Percentiles rank a stretch among this genome's conserved stretches.
Evolutionary conservation across 1,140 invertebrate species (phyloP).

Genomic region (Ceratina japonica): DNA sequence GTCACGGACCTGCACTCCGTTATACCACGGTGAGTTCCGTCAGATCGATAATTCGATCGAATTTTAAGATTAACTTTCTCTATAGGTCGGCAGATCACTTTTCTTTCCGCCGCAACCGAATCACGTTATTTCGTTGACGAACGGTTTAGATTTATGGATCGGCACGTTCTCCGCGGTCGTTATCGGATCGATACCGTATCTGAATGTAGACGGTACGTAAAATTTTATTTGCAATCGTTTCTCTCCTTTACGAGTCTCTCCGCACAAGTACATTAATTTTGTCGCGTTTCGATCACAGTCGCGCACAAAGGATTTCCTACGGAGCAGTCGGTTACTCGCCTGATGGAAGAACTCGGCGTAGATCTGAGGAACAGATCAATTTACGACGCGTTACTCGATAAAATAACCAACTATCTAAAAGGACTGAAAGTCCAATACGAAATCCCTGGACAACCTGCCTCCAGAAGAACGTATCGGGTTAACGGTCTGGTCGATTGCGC

Average conservation of each 20-base stretch:
- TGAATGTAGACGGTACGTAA: conserved; percentile 87
- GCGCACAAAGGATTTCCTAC: conserved; percentile 85
- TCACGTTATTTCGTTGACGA: conserved; percentile 79
- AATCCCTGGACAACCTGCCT: conserved; percentile 74
- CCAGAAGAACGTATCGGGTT: conserved; percentile 78
- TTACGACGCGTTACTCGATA: no score
- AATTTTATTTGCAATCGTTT: conserved; percentile 23
- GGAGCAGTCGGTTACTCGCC: conserved; percentile 72
- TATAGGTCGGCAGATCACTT: conserved; percentile 80
- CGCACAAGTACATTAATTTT: conserved; percentile 4
- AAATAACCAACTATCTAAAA: conserved; percentile 66
- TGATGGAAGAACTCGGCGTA: conserved; percentile 43
- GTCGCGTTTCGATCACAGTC: conserved; percentile 75
- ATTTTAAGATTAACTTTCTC: conserved; percentile 8
- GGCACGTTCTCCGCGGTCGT: conserved; percentile 88
- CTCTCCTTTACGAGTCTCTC: conserved; percentile 22
- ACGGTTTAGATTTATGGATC: conserved; percentile 85
- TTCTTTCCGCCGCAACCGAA: conserved; percentile 67
- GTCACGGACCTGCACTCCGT: conserved; percentile 77
- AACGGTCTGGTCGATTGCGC: conserved; percentile 77
- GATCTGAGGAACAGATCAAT: no score
- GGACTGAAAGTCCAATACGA: conserved; percentile 77
- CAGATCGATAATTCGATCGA: not conserved
- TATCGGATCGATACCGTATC: conserved; percentile 84
- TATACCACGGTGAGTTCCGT: conserved; percentile 10